Evolutionary conservation across 2,113 vertebrate genomes (phyloP), one percentile per base, ranked within the genome.

Genomic region (Ammodytes dubius): DNA sequence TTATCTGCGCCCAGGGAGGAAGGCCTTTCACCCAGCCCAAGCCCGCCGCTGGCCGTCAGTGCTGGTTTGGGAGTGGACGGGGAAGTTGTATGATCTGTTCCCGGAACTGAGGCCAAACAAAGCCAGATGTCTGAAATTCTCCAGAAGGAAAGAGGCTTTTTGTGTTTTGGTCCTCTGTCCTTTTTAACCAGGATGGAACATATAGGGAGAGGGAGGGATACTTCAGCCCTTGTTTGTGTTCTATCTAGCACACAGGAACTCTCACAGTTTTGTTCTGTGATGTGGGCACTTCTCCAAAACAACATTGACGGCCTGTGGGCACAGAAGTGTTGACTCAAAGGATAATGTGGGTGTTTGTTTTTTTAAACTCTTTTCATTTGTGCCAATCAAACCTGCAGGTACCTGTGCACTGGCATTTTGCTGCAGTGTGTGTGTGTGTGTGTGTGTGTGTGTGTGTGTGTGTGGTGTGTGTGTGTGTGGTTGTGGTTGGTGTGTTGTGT

Each of bases 51-150:
- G 4, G 39, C 39, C 5, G 57, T 54, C 13, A 27, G 27, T 27
- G 0, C 37, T 12, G 61, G 0, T 0, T 52, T n/a, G 57, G 73
- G 80, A 87, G 82, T 74, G 82, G 79, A 58, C 85, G 75, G 73
- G 6, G 27, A 1, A 68, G 75, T 68, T 77, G 72, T 2, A 27
- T 57, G 78, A 79, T 83, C 69, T 40, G 9, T 94, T 94, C 91
- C 92, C 75, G 80, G 90, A 91, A 91, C 86, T 65, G 50, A 70
- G 64, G 68, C 69, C 87, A 88, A 91, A 86, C 77, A 59, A 80
- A 86, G 69, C 80, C 92, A 94, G 91, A 94, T 94, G 94, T 93
- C 88, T 93, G 61, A 89, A 88, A 91, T 89, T 90, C 90, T 90
- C 74, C 4, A 84, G 56, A 80, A 90, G 67, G 45, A 81, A 66